Evolutionary conservation across 2,888 invertebrate genomes (phyloP).

Genomic region (Allophyes oxyacanthae): DNA sequence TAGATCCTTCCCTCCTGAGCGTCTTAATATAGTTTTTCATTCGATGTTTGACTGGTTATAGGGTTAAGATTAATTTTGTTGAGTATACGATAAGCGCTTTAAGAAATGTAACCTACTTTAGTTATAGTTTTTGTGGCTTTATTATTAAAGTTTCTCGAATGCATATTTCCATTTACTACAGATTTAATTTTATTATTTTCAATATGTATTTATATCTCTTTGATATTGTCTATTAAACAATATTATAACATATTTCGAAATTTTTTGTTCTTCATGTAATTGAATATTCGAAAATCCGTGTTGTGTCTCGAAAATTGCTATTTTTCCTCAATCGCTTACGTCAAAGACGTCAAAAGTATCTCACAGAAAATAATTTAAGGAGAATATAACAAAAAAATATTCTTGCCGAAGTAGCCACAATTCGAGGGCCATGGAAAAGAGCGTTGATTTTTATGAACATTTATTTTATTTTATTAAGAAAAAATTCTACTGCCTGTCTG

Average conservation of each 20-base stretch:
- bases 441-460: constrained; percentile 47
- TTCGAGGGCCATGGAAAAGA: constrained; percentile 17
- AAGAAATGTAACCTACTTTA: neutral
- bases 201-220: neutral
- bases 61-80: constrained; percentile 28
- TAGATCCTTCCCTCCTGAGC: constrained; percentile 28
- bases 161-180: neutral
- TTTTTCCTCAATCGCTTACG: constrained; percentile 30
- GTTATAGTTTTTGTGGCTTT: constrained; percentile 3
- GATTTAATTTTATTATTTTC: neutral
- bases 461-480: too few relatives aligned
- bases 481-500: too few relatives aligned
- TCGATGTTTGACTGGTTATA: constrained; percentile 36
- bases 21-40: constrained; percentile 22
- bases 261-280: constrained; percentile 26
- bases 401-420: constrained; percentile 15
- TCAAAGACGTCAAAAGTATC: constrained; percentile 24
- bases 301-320: constrained; percentile 27
- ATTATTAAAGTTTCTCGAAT: constrained; percentile 13
- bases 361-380: constrained; percentile 27
- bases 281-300: constrained; percentile 28
- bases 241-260: constrained; percentile 2
- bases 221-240: neutral
- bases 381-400: constrained; percentile 23
- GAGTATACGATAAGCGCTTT: constrained; percentile 23